Conservation (phyloP, 2,888 invertebrate genomes). For the Megaustenia siamemsis region DNA sequence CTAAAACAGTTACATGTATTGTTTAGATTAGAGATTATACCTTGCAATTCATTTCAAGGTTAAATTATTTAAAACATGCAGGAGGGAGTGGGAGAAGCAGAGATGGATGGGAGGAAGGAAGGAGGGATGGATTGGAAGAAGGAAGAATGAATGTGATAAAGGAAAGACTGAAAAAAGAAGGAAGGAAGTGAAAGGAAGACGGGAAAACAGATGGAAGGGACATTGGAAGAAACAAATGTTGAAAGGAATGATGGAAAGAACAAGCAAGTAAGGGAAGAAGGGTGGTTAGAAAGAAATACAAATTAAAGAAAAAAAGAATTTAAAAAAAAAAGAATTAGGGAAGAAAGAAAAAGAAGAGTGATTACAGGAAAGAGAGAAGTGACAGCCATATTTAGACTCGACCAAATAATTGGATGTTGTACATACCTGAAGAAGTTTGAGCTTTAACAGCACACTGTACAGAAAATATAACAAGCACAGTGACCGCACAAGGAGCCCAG, state of each 20-base stretch:
- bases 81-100: no score
- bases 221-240: background rate
- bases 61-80: no score
- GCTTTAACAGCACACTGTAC: background rate
- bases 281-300: no score
- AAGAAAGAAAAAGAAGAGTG: background rate
- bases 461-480: background rate
- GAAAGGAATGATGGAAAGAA: conserved; percentile 24
- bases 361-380: background rate
- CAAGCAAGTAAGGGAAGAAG: conserved; percentile 25
- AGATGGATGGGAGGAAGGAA: no score
- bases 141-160: no score
- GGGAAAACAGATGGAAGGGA: no score
- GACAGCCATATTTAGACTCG: background rate
- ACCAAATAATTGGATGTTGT: background rate
- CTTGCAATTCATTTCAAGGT: no score
- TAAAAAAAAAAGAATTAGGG: background rate
- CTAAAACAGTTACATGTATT: no score
- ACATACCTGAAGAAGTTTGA: background rate
- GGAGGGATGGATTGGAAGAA: no score
- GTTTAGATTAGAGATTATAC: no score
- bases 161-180: no score
- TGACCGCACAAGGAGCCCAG: background rate
- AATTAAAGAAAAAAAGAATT: conserved; percentile 26
- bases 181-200: no score